Evolutionary conservation across 2,797 vertebrate species (phyloP).

Genomic region (Decapterus maruadsi): DNA sequence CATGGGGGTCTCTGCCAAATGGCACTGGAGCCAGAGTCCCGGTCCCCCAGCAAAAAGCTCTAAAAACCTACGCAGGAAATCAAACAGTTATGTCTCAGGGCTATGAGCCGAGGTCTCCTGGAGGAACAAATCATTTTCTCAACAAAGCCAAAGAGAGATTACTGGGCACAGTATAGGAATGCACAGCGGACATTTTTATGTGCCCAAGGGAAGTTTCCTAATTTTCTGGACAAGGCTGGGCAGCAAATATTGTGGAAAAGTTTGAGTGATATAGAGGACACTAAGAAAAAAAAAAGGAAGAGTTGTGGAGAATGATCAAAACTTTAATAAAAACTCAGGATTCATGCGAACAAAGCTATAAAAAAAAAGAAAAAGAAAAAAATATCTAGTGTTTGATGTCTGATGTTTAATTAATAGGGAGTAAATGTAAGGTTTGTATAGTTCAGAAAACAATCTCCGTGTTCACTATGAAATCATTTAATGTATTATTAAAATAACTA

Average conservation of each 20-base stretch:
- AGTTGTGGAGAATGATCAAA: constrained; percentile 45
- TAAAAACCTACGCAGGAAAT: constrained; percentile 82
- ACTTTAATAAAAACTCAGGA: constrained; percentile 41
- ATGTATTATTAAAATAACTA: constrained; percentile 17
- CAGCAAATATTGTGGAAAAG: constrained; percentile 78
- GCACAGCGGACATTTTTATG: constrained; percentile 79
- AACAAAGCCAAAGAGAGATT: constrained; percentile 84
- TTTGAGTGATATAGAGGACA: constrained; percentile 66
- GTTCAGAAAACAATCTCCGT: not conserved
- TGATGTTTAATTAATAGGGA: not conserved
- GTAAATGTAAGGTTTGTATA: not conserved
- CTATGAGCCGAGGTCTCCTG: constrained; percentile 82
- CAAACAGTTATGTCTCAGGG: constrained; percentile 83
- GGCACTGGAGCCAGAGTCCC: constrained; percentile 70
- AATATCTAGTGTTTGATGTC: not conserved
- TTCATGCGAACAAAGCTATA: constrained; percentile 7
- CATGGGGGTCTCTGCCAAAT: constrained; percentile 73
- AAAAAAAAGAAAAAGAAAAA: constrained; percentile 13
- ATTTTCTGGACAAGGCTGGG: constrained; percentile 79
- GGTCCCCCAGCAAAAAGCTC: constrained; percentile 74
- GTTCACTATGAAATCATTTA: constrained; percentile 2
- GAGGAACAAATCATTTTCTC: constrained; percentile 84
- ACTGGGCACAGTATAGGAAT: constrained; percentile 81
- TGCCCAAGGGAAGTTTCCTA: constrained; percentile 79
- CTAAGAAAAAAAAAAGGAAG: constrained; percentile 25